Percentiles rank a stretch among this genome's conserved stretches.
Evolutionary conservation across 2,797 vertebrate genomes (phyloP).

Genomic region (Sebastes matsubarae): DNA sequence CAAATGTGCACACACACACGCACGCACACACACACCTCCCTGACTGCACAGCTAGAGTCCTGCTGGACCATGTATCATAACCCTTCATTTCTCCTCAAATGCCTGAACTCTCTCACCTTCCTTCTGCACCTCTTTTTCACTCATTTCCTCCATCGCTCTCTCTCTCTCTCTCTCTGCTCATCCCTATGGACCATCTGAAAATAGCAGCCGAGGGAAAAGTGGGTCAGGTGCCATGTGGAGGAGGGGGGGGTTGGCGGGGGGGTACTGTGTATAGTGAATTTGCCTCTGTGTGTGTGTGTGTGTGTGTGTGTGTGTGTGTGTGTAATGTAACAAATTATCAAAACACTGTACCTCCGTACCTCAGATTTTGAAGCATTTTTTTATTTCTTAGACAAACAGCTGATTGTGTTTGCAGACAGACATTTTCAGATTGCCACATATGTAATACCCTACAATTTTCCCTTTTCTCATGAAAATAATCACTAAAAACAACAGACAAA

Average conservation of each 20-base stretch:
- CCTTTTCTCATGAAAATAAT: neutral
- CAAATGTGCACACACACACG: slow-evolving; percentile 1
- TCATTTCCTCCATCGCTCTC: slow-evolving; percentile 46
- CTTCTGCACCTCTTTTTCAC: slow-evolving; percentile 52
- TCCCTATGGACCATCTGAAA: slow-evolving; percentile 79
- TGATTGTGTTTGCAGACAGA: neutral
- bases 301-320: neutral
- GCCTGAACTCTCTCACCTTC: slow-evolving; percentile 60
- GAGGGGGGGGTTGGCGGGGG: neutral
- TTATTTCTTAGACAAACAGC: neutral
- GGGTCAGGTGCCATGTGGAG: slow-evolving; percentile 75
- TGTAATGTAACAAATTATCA: slow-evolving; percentile 26
- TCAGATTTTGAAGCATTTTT: neutral
- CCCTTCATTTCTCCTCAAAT: slow-evolving; percentile 59
- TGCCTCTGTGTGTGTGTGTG: slow-evolving; percentile 15
- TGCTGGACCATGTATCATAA: slow-evolving; percentile 57
- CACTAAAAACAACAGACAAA: neutral
- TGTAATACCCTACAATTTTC: neutral
- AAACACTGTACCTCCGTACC: slow-evolving; percentile 1
- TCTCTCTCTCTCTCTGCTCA: slow-evolving; percentile 23
- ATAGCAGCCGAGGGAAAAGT: slow-evolving; percentile 82
- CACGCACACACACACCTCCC: slow-evolving; percentile 9
- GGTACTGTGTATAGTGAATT: slow-evolving; percentile 21
- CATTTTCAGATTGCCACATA: neutral
- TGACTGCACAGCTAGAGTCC: slow-evolving; percentile 33